Evolutionary conservation across 2,113 vertebrate species (phyloP).

Genomic region (Microcebus tavaratra): DNA sequence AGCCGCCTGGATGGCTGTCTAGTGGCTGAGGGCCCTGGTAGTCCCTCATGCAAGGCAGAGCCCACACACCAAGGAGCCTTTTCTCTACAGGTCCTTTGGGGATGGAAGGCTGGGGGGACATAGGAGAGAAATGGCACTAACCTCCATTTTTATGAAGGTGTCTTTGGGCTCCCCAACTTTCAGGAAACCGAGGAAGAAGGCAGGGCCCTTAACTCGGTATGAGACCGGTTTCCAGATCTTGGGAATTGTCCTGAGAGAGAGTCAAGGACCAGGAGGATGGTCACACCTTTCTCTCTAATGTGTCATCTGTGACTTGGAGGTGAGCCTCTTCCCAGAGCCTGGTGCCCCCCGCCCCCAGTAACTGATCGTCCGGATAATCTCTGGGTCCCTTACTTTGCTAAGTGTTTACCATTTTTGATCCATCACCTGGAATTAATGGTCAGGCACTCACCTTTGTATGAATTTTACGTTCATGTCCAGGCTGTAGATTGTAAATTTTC

Average conservation of each 20-base stretch:
- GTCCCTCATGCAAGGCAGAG: not conserved
- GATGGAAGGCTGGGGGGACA: not conserved
- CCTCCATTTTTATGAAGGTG: conserved; percentile 91
- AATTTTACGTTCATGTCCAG: conserved; percentile 85
- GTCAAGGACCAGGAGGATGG: not conserved
- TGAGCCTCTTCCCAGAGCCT: not conserved
- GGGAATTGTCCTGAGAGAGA: conserved; percentile 82
- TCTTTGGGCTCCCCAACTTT: conserved; percentile 88
- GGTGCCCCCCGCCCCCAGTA: not conserved
- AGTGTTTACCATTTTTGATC: too few relatives aligned
- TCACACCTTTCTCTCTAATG: not conserved
- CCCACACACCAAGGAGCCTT: not conserved
- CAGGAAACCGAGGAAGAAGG: conserved; percentile 90
- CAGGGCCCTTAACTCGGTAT: conserved; percentile 84
- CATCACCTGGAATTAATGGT: not conserved
- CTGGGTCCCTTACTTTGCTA: not conserved
- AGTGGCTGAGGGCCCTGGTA: not conserved
- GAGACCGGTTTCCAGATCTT: conserved; percentile 86
- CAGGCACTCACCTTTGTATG: conserved; percentile 76
- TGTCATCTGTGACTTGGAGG: not conserved
- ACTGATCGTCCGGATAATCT: not conserved
- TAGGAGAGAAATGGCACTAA: conserved; percentile 72
- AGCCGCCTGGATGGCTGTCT: not conserved
- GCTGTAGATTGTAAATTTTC: conserved; percentile 86
- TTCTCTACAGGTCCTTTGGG: not conserved